Evolutionary conservation across 2,113 vertebrate species (phyloP).

Genomic region (Pachyramphus minor): DNA sequence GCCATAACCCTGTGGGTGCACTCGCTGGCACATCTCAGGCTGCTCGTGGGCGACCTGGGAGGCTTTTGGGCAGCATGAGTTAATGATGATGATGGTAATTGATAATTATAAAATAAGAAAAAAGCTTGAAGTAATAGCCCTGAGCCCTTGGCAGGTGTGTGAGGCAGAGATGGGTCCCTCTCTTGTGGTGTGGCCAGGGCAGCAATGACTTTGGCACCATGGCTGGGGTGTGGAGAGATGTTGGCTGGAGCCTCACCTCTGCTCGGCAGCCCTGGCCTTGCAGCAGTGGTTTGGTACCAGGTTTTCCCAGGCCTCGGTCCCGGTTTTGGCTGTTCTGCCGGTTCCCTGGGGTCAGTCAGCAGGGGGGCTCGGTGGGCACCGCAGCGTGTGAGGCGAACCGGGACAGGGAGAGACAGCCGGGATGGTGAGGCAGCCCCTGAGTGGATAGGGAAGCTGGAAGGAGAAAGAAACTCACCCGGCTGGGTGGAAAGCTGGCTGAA

Average conservation of each 20-base stretch:
- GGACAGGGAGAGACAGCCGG: background rate
- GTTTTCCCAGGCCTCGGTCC: background rate
- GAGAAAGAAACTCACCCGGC: background rate
- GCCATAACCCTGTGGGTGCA: accelerated
- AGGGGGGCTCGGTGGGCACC: background rate
- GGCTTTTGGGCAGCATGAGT: background rate
- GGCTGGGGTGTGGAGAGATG: background rate
- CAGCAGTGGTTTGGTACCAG: accelerated
- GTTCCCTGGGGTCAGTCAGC: background rate
- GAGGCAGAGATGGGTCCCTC: background rate
- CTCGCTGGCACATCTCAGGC: accelerated
- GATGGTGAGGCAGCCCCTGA: accelerated
- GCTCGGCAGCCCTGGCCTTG: background rate
- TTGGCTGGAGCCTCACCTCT: background rate
- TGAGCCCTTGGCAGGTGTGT: background rate
- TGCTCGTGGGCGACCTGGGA: background rate
- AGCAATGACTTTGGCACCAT: accelerated
- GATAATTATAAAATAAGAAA: background rate
- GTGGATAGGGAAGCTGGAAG: background rate
- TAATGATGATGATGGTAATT: background rate
- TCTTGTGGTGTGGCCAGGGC: accelerated
- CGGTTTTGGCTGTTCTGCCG: accelerated
- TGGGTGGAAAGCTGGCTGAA: background rate
- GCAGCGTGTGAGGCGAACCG: accelerated
- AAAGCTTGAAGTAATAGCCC: background rate